Evolutionary conservation across 53 echinoderm and acorn worm species (phyloP), one percentile per base, ranked within the genome.

Genomic region (Patiria pectinifera): DNA sequence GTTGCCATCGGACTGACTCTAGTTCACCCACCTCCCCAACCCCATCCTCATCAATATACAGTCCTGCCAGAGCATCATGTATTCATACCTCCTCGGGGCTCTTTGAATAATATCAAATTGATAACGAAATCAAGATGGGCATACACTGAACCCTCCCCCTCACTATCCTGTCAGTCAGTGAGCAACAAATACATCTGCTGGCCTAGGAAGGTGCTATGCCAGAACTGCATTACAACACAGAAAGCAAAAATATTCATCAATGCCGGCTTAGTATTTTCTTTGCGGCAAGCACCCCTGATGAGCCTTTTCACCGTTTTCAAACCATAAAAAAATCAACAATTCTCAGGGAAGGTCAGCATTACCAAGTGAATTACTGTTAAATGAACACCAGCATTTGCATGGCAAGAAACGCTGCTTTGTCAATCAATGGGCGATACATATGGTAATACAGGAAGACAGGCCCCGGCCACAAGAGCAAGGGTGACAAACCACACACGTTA

Each of bases 401-500:
- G 24, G 18, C 74, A n/a, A n/a, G 74, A 74, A 74, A 69, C 35
- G 35, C 69, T 69, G 15, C 69, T 69, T 69, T 74, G 74, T 74
- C 74, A 74, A 74, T 74, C 74, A 74, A 5, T 18, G 45, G 80
- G 3, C 11, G 80, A 79, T 11, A 75, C 12, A 71, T 71, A 71
- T 71, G 85, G 69, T 85, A 85, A 85, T 79, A 11, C 11, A 72
- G 14, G 46, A 48, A 53, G 75, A 86, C 75, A 58, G 86, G 49
- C 59, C 23, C 53, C 21, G 75, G 69, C 49, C 45, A 75, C 49
- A 46, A 8, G 44, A 47, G 6, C 48, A 22, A 6, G 86, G 46
- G 86, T 86, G 86, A 23, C 74, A 86, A 49, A 75, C 12, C 71
- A 74, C 75, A 48, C 86, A 86, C 86, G 75, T 72, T 49, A 86